Conservation (phyloP, 2,888 invertebrate species). For the Cynaeus angustus region DNA sequence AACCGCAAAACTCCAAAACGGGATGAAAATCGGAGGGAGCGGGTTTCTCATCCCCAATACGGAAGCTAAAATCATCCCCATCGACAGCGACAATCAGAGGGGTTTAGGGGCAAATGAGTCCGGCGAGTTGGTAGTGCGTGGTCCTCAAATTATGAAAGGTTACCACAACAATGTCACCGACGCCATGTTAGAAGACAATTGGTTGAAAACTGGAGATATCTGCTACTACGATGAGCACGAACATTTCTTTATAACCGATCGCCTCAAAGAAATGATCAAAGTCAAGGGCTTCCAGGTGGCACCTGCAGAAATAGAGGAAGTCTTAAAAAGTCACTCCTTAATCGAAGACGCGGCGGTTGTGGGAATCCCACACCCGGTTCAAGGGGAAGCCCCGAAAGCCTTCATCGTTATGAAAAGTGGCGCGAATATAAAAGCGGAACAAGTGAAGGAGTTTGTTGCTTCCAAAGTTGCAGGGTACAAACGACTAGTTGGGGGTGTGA, state of each 20-base stretch:
- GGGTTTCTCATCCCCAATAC: constrained; percentile 79
- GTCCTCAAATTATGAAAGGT: constrained; percentile 85
- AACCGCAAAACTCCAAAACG: constrained; percentile 53
- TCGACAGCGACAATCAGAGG: constrained; percentile 57
- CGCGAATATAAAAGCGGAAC: constrained; percentile 71
- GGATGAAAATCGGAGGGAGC: constrained; percentile 66
- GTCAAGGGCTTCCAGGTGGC: constrained; percentile 82
- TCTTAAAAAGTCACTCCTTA: constrained; percentile 80
- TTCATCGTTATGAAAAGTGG: constrained; percentile 76
- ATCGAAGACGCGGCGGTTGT: constrained; percentile 86
- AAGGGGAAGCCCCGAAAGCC: constrained; percentile 84
- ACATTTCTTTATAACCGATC: constrained; percentile 80
- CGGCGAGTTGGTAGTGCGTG: constrained; percentile 83
- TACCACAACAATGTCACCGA: constrained; percentile 86
- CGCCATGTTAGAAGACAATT: constrained; percentile 77
- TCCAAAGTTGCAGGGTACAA: constrained; percentile 84
- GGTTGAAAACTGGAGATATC: constrained; percentile 82
- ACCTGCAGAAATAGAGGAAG: constrained; percentile 86
- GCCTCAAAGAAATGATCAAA: constrained; percentile 87
- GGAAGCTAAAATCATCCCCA: constrained; percentile 77
- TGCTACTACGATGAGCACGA: constrained; percentile 76
- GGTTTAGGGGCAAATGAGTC: constrained; percentile 66
- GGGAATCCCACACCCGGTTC: constrained; percentile 78
- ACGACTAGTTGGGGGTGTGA: constrained; percentile 74
- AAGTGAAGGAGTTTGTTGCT: constrained; percentile 77